A percentile compares a stretch with the other conserved stretches of the same genome.
Evolutionary conservation across 2,797 vertebrate genomes (phyloP).

Genomic region (Bradypodion pumilum): DNA sequence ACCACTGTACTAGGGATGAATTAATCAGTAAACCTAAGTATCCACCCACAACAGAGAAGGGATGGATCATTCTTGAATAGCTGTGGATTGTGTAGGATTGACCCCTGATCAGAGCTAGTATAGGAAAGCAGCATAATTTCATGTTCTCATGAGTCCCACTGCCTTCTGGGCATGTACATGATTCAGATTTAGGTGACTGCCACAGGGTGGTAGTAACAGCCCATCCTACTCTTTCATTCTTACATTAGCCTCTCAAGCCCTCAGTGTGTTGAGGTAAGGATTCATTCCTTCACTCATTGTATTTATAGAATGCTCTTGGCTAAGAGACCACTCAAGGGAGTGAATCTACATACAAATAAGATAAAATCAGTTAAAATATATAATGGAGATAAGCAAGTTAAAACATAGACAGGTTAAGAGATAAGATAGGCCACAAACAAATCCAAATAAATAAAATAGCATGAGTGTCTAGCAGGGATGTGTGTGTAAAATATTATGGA

Average conservation of each 20-base stretch:
- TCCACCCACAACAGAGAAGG: background rate
- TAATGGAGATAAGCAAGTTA: no score
- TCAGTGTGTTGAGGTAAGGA: no score
- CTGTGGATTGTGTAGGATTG: background rate
- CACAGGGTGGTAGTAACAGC: background rate
- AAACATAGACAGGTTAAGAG: no score
- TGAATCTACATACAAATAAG: no score
- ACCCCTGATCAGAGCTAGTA: background rate
- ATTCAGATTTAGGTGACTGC: background rate
- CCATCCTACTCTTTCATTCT: background rate
- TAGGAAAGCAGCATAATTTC: constrained; percentile 2
- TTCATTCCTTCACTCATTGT: no score
- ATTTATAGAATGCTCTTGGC: no score
- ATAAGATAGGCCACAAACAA: no score
- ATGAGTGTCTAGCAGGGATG: no score
- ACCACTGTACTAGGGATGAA: background rate
- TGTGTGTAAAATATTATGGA: no score
- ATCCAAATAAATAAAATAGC: no score
- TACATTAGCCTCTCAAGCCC: background rate
- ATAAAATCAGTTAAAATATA: no score
- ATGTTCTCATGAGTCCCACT: background rate
- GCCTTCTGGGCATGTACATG: background rate
- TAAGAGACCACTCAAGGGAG: no score
- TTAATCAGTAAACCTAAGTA: constrained; percentile 17
- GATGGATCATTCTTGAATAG: background rate